Evolutionary conservation across 2,888 invertebrate genomes (phyloP).

Genomic region (Pterostichus niger): DNA sequence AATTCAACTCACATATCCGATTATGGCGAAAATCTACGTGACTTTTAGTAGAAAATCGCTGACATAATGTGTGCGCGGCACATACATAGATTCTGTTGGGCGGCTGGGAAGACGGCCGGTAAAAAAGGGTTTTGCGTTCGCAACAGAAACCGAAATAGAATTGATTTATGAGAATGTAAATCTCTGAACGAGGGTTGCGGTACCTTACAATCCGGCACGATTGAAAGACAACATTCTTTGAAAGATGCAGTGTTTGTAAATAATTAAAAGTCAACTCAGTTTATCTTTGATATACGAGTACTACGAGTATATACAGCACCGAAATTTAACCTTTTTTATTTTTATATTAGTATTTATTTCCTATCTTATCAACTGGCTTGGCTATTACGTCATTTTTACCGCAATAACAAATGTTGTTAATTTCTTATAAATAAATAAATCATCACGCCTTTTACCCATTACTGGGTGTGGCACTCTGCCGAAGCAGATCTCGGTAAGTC

Average conservation of each 20-base stretch:
- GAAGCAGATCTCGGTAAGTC: too few relatives aligned
- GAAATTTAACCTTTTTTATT: too few relatives aligned
- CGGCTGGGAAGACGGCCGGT: conserved; percentile 6
- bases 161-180: conserved; percentile 58
- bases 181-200: conserved; percentile 37
- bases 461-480: too few relatives aligned
- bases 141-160: conserved; percentile 46
- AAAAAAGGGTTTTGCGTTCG: conserved; percentile 44
- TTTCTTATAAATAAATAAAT: too few relatives aligned
- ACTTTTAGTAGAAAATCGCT: conserved; percentile 61
- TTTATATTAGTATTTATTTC: too few relatives aligned
- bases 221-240: conserved; percentile 27
- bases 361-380: too few relatives aligned
- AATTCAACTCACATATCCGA: conserved; percentile 62
- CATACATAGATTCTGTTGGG: conserved; percentile 35
- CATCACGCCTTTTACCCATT: too few relatives aligned
- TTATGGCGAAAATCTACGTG: conserved; percentile 61
- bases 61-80: conserved; percentile 51
- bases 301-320: too few relatives aligned
- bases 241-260: conserved; percentile 32
- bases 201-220: neutral
- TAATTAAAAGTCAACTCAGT: conserved; percentile 29
- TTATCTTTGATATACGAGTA: too few relatives aligned
- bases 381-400: too few relatives aligned
- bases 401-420: too few relatives aligned